Evolutionary conservation across 2,888 invertebrate species (phyloP).

Genomic region (Acanthacorydalis orientalis): DNA sequence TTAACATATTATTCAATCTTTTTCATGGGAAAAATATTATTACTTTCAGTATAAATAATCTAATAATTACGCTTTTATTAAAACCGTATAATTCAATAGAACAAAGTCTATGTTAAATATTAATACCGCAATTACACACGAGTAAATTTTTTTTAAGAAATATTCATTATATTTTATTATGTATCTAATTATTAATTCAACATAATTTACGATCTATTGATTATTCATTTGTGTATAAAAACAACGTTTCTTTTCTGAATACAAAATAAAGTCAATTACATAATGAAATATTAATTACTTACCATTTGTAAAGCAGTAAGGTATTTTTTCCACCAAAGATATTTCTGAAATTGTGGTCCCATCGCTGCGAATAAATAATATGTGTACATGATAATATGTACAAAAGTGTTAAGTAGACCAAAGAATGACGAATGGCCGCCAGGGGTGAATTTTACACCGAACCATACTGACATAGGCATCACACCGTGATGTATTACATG

Average conservation of each 20-base stretch:
- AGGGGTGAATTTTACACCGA: slow-evolving; percentile 40
- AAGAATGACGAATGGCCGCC: slow-evolving; percentile 91
- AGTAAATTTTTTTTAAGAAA: too few species aligned
- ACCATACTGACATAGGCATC: slow-evolving; percentile 88
- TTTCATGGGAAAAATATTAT: too few species aligned
- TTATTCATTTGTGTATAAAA: too few species aligned
- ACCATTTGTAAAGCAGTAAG: slow-evolving; percentile 84
- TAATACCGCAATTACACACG: too few species aligned
- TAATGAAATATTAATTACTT: slow-evolving; percentile 13
- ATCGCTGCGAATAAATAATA: slow-evolving; percentile 83
- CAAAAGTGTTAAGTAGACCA: slow-evolving; percentile 83
- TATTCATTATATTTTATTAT: too few species aligned
- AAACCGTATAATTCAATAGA: too few species aligned
- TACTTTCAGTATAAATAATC: too few species aligned
- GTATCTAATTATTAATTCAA: background rate
- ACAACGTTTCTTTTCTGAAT: background rate
- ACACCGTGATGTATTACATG: slow-evolving; percentile 95
- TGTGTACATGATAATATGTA: slow-evolving; percentile 88
- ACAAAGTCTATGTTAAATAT: too few species aligned
- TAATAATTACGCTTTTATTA: too few species aligned
- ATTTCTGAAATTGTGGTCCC: slow-evolving; percentile 73
- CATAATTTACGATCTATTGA: background rate
- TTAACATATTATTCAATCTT: too few species aligned
- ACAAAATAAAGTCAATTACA: background rate
- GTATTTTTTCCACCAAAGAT: slow-evolving; percentile 93